Evolutionary conservation across 2,113 vertebrate species (phyloP).

Genomic region (Agelaius phoeniceus): DNA sequence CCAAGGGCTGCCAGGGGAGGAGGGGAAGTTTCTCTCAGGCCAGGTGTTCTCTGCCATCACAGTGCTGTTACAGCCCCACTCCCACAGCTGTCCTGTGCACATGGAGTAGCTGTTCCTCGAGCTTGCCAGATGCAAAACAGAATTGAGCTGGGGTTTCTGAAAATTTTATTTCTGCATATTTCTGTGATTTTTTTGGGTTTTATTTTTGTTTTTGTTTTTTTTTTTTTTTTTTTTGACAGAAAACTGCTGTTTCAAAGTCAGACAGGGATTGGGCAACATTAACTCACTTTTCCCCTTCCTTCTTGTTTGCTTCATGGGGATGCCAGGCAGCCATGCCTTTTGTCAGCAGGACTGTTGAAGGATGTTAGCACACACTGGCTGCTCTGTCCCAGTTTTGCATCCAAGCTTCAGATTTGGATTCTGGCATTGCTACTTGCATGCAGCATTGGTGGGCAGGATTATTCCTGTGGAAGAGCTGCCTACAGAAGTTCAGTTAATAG

Average conservation of each 20-base stretch:
- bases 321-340: not conserved
- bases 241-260: not conserved
- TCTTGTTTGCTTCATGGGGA: rapidly evolving
- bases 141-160: not conserved
- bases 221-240: not conserved
- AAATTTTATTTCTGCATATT: not conserved
- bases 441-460: not conserved
- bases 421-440: not conserved
- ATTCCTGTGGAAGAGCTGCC: not conserved
- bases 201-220: too few species aligned
- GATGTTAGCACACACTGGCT: not conserved
- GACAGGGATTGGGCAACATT: not conserved
- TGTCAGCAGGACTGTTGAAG: not conserved
- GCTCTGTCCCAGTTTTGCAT: not conserved
- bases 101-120: rapidly evolving
- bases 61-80: not conserved
- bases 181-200: not conserved
- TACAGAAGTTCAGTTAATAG: not conserved
- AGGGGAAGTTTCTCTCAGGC: not conserved
- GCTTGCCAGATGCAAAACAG: not conserved
- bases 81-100: not conserved
- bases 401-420: not conserved
- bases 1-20: not conserved
- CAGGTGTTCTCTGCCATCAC: not conserved
- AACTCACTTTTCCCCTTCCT: not conserved